Evolutionary conservation across 2,113 vertebrate species (phyloP), one percentile per base, ranked within the genome.

Genomic region (Puma concolor): DNA sequence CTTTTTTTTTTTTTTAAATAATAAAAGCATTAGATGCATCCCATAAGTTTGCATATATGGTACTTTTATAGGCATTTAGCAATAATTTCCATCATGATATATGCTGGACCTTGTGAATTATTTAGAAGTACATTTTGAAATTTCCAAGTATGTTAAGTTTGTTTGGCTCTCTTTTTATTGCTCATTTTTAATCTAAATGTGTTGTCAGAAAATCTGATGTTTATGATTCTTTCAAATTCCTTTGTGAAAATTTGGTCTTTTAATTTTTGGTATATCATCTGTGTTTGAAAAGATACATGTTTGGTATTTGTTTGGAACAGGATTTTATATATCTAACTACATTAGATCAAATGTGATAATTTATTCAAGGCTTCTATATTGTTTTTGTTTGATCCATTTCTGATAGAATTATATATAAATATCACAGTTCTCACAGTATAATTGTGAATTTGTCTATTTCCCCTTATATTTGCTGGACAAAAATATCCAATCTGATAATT

Each of bases 101-200:
- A 57, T 38, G 79, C 33, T 91, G 80, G 38, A 72, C 66, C 23
- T 76, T 8, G 36, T 79, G 13, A 69, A 13, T 36, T 41, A 76
- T 81, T 81, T 86, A 86, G 44, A 66, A 66, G 54, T 66, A 8
- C 7, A 19, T 79, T 66, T 52, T 54, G 7, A 88, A 77, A 93
- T 36, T 82, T 44, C 2, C 23, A 77, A 7, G 7, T 13, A 29
- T 64, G 10, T 71, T 91, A 79, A 29, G 36, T 76, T 82, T 38
- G 8, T 94, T 66, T 80, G 36, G 36, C 15, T 86, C 5, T 23
- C 41, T 60, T 29, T 69, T 91, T 41, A 76, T 83, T 71, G 19
- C 31, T 97, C 50, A 14, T 79, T 86, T 95, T n/a, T 88, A 88
- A 38, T 88, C 33, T 60, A 92, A 95, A 93, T 87, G 21, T 9